These are phyloP conservation scores for Agonum fuliginosum DNA, from an alignment of 2,888 invertebrate species.

Conservation along the genomic window DNA sequence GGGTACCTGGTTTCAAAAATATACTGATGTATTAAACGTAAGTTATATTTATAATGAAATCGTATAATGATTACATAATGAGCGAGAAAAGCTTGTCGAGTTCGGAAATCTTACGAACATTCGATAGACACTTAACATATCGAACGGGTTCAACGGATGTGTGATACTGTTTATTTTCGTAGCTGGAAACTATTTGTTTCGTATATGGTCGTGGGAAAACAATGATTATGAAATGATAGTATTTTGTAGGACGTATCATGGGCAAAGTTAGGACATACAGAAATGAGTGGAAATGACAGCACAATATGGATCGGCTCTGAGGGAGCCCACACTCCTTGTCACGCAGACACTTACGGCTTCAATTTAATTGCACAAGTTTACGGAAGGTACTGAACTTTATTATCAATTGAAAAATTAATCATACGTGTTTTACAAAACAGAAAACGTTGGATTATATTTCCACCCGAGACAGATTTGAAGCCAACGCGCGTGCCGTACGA, in stretches of 20 bases:
- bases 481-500: conserved; percentile 95
- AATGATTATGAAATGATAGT: no score
- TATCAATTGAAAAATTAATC: neutral
- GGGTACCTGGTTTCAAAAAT: conserved; percentile 79
- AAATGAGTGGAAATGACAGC: conserved; percentile 80
- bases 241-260: conserved; percentile 76
- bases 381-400: conserved; percentile 87
- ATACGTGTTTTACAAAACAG: conserved; percentile 73
- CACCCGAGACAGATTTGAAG: conserved; percentile 83
- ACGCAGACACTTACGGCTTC: conserved; percentile 94
- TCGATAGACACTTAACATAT: no score
- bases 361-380: conserved; percentile 93
- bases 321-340: conserved; percentile 94
- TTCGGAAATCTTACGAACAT: no score
- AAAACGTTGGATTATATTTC: conserved; percentile 94
- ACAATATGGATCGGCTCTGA: conserved; percentile 92
- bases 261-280: conserved; percentile 82
- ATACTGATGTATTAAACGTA: conserved; percentile 77
- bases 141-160: no score
- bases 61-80: no score
- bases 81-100: no score
- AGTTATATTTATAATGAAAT: conserved; percentile 63
- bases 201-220: no score
- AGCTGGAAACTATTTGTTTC: no score
- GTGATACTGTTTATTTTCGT: no score